phyloP scores from a whole-genome alignment of 37 sponge, comb jelly and placozoan species.

The Theonella swinhoei region DNA sequence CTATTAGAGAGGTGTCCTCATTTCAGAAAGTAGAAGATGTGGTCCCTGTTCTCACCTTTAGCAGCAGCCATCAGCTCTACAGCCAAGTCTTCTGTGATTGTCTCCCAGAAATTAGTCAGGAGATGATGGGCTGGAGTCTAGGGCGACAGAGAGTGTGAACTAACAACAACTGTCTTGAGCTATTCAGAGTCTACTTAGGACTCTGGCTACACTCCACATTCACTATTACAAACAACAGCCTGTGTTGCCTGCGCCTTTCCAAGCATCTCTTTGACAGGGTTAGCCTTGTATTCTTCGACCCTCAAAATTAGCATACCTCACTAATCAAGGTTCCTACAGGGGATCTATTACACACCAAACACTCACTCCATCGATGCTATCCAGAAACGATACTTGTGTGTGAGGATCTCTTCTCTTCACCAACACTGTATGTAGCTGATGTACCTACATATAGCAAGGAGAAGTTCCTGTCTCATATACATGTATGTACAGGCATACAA shows the following conservation, averaged over 20 bases:
- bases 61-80: slow-evolving; percentile 79
- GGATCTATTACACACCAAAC: no score
- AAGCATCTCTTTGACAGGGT: no score
- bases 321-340: no score
- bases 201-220: no score
- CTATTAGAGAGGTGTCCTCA: no score
- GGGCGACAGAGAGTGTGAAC: background rate
- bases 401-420: slow-evolving; percentile 87
- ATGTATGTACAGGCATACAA: no score
- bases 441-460: slow-evolving; percentile 42
- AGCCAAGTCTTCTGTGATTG: slow-evolving; percentile 56
- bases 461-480: background rate
- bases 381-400: slow-evolving; percentile 75
- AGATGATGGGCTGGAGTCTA: slow-evolving; percentile 53
- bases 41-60: slow-evolving; percentile 46
- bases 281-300: no score
- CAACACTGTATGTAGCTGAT: slow-evolving; percentile 77
- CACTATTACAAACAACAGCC: no score
- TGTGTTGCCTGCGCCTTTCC: no score
- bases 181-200: no score
- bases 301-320: no score
- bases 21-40: background rate
- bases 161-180: background rate
- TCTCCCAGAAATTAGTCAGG: slow-evolving; percentile 72
- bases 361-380: slow-evolving; percentile 59